Conservation (phyloP, 1,140 invertebrate species). For the Euura lappo region DNA sequence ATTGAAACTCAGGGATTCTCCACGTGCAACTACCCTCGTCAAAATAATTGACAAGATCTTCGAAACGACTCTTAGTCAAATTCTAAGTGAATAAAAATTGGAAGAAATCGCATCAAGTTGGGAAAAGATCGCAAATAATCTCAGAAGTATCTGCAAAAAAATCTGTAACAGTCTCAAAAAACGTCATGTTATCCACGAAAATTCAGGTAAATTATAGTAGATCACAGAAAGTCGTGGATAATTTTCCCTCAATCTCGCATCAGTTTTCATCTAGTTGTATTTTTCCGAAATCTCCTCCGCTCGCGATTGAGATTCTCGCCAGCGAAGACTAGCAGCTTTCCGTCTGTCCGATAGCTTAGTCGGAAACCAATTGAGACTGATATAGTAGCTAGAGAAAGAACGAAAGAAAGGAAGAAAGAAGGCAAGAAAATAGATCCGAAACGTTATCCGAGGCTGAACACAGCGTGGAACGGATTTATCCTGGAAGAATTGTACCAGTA, state of each 20-base stretch:
- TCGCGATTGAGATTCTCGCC: neutral
- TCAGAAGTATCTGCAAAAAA: neutral
- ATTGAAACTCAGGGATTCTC: too few species aligned
- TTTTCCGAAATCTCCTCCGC: too few species aligned
- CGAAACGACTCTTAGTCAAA: too few species aligned
- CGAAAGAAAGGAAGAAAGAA: neutral
- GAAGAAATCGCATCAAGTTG: too few species aligned
- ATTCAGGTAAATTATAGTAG: neutral
- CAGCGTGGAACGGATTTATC: neutral
- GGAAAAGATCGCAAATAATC: too few species aligned
- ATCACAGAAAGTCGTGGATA: too few species aligned
- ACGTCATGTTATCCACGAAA: neutral
- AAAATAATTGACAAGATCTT: too few species aligned
- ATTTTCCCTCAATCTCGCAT: too few species aligned
- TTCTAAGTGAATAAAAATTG: too few species aligned
- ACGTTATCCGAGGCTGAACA: neutral
- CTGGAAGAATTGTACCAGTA: neutral
- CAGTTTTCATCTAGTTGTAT: too few species aligned
- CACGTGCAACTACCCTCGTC: too few species aligned
- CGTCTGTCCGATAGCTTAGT: slow-evolving; percentile 1
- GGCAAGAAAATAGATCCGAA: neutral
- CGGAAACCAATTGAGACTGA: slow-evolving; percentile 2
- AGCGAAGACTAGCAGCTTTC: neutral
- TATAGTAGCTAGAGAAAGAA: neutral
- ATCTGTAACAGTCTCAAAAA: neutral